A percentile compares a stretch with the other conserved stretches of the same genome.
These are phyloP conservation scores for Danionella dracula DNA, from an alignment of 2,797 vertebrate genomes.

Conservation along the genomic window DNA sequence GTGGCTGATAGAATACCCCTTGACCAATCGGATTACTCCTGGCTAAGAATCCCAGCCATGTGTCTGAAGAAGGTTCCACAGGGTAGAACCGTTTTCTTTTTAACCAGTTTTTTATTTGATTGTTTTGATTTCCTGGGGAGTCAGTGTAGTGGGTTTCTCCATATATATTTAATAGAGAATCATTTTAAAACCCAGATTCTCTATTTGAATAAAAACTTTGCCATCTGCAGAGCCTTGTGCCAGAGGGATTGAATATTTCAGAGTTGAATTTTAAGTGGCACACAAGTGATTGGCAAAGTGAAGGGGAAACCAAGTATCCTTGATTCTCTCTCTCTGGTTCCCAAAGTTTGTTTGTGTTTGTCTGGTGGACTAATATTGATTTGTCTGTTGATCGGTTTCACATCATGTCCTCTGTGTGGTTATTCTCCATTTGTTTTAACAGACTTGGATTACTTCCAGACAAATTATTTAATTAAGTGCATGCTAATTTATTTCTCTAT, in stretches of 20 bases:
- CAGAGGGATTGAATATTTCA: conserved; percentile 39
- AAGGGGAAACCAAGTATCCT: too few relatives aligned
- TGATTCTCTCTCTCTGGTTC: too few relatives aligned
- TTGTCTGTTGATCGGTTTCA: conserved; percentile 4
- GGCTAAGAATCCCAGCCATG: not conserved
- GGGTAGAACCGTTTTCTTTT: not conserved
- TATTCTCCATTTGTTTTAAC: too few relatives aligned
- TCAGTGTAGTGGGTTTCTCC: conserved; percentile 10
- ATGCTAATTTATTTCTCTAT: too few relatives aligned
- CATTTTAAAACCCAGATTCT: conserved; percentile 30
- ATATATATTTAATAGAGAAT: conserved; percentile 14
- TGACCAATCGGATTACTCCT: conserved; percentile 25
- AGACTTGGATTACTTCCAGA: too few relatives aligned
- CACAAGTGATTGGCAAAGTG: conserved; percentile 31
- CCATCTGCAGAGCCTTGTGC: conserved; percentile 28
- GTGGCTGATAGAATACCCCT: conserved; percentile 1
- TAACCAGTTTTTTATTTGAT: conserved; percentile 2
- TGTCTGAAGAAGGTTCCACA: conserved; percentile 14
- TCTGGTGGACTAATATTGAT: conserved; percentile 14
- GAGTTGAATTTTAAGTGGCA: conserved; percentile 35
- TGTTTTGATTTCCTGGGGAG: not conserved
- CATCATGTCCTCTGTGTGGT: too few relatives aligned
- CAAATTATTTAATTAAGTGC: too few relatives aligned
- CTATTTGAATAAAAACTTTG: conserved; percentile 19
- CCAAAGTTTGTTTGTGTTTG: conserved; percentile 6